These are phyloP conservation scores for Pseudoatta argentina DNA, from an alignment of 1,140 invertebrate species.

Conservation along the genomic window DNA sequence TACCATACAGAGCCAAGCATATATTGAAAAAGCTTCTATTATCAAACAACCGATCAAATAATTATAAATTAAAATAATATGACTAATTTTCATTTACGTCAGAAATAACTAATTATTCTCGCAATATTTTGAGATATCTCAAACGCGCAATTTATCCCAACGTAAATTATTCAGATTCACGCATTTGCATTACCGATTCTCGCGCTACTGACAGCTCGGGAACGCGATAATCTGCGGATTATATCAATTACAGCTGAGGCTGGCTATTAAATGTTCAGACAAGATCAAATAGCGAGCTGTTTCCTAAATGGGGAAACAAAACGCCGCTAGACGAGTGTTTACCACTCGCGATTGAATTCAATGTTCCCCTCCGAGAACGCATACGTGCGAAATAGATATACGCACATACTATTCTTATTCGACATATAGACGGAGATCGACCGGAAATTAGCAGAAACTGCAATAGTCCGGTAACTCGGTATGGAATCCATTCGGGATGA, in stretches of 20 bases:
- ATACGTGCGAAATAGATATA: background rate
- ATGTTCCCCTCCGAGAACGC: background rate
- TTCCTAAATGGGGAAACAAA: constrained; percentile 24
- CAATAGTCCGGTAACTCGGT: constrained; percentile 52
- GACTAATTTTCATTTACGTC: background rate
- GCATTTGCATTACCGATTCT: background rate
- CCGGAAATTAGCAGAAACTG: constrained; percentile 60
- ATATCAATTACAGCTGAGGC: constrained; percentile 29
- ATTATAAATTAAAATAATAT: background rate
- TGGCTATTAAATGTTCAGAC: constrained; percentile 25
- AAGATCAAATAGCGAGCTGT: constrained; percentile 30
- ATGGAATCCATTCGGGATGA: constrained; percentile 33
- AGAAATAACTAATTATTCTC: background rate
- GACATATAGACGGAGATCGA: background rate
- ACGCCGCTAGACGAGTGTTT: constrained; percentile 31
- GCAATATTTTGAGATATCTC: background rate
- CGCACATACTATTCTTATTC: constrained; percentile 39
- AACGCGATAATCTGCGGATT: constrained; percentile 11
- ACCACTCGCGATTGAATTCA: constrained; percentile 35
- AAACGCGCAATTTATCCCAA: background rate
- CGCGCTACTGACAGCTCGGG: background rate
- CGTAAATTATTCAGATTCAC: background rate
- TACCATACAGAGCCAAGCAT: background rate
- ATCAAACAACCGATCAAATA: too few relatives aligned
- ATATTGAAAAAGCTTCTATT: background rate